Evolutionary conservation across 2,888 invertebrate genomes (phyloP).

Genomic region (Plemyria rubiginata): DNA sequence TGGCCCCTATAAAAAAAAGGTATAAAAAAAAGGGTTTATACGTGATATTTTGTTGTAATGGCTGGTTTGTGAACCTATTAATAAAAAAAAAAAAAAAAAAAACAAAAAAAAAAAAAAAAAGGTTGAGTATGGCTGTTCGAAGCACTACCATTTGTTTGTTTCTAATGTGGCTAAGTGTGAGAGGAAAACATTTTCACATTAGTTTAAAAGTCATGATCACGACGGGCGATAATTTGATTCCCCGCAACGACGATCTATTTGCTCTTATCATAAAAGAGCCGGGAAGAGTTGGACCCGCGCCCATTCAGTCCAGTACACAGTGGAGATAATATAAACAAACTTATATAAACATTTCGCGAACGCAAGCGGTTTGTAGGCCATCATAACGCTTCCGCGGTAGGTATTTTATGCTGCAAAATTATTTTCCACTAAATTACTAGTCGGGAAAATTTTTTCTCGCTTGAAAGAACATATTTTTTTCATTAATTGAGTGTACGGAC

Average conservation of each 20-base stretch:
- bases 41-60: too few relatives aligned
- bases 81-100: too few relatives aligned
- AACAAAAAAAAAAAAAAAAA: too few relatives aligned
- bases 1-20: too few relatives aligned
- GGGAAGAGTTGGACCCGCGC: slow-evolving; percentile 48
- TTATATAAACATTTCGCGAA: slow-evolving; percentile 32
- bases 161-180: too few relatives aligned
- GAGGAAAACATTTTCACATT: not conserved
- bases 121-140: too few relatives aligned
- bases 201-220: not conserved
- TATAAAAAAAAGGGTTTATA: too few relatives aligned
- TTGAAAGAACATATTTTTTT: not conserved
- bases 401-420: not conserved
- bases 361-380: slow-evolving; percentile 24
- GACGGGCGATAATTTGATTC: not conserved
- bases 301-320: slow-evolving; percentile 35
- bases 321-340: slow-evolving; percentile 24
- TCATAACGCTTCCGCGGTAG: slow-evolving; percentile 17
- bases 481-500: not conserved
- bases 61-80: too few relatives aligned
- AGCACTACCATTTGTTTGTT: too few relatives aligned
- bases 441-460: not conserved
- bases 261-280: slow-evolving; percentile 9
- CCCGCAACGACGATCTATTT: not conserved
- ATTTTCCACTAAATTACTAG: slow-evolving; percentile 3